Conservation (phyloP, 2,113 vertebrate species). For the Manacus vitellinus region DNA sequence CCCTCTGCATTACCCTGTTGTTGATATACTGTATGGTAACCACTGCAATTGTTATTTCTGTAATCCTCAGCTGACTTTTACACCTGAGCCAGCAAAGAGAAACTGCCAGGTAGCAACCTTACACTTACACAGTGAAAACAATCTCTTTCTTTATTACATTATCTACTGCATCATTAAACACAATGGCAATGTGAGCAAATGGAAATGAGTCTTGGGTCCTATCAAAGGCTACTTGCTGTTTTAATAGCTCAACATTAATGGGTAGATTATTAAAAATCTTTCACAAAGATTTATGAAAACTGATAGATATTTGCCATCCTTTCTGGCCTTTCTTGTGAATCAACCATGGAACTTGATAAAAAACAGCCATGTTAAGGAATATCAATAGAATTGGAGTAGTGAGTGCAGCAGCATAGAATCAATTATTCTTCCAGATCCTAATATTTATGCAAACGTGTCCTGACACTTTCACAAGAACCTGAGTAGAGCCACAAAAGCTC, state of each 20-base stretch:
- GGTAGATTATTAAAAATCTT: constrained; percentile 39
- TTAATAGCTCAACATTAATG: constrained; percentile 32
- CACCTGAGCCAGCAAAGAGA: not conserved
- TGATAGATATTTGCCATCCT: not conserved
- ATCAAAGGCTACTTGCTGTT: constrained; percentile 39
- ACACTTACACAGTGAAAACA: constrained; percentile 17
- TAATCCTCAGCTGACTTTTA: constrained; percentile 28
- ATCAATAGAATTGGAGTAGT: not conserved
- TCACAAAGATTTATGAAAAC: constrained; percentile 1
- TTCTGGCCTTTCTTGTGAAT: not conserved
- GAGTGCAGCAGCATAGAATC: not conserved
- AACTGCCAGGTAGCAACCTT: constrained; percentile 40
- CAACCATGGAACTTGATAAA: not conserved
- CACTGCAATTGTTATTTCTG: not conserved
- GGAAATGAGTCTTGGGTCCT: constrained; percentile 39
- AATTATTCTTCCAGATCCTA: not conserved
- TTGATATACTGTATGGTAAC: not conserved
- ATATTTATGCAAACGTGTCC: not conserved
- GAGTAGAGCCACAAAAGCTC: constrained; percentile 10
- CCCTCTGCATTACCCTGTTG: not conserved
- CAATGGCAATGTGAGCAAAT: constrained; percentile 32
- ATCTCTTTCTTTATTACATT: constrained; percentile 27
- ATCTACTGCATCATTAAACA: constrained; percentile 52
- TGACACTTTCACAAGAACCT: not conserved
- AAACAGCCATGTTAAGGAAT: not conserved